phyloP scores from a whole-genome alignment of 2,797 vertebrate genomes.

The Octomys mimax region DNA sequence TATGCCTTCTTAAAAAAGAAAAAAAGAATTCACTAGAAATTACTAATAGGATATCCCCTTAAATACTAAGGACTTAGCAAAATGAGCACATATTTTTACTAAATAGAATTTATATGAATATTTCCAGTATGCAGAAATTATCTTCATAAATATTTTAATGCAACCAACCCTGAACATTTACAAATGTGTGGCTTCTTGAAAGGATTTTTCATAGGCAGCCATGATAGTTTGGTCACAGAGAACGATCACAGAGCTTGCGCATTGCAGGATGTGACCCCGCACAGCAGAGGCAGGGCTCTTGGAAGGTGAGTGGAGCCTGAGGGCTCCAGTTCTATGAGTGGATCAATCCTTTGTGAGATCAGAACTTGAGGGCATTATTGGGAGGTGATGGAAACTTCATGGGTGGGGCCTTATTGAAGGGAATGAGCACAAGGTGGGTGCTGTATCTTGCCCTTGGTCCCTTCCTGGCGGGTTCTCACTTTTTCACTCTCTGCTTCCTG shows the following conservation, averaged over 20 bases:
- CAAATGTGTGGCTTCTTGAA: background rate
- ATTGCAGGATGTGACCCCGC: background rate
- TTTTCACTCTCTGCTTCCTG: background rate
- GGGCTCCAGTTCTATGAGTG: background rate
- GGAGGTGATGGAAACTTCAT: background rate
- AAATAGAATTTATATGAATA: background rate
- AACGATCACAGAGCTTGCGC: background rate
- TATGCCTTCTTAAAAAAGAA: background rate
- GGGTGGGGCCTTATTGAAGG: background rate
- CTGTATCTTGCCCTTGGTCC: background rate
- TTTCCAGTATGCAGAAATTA: background rate
- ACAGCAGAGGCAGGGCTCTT: background rate
- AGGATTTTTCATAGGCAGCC: background rate
- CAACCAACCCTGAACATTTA: background rate
- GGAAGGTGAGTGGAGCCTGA: background rate
- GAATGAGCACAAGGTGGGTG: background rate
- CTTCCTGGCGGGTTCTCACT: background rate
- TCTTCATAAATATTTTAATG: background rate
- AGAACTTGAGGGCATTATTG: background rate
- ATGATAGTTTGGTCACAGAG: background rate
- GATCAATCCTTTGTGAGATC: background rate
- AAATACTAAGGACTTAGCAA: conserved; percentile 11
- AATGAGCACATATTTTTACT: conserved; percentile 28
- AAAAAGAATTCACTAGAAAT: background rate
- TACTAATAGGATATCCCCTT: background rate